Conservation (phyloP, 2,888 invertebrate genomes). For the Tryphoninae sp. region DNA sequence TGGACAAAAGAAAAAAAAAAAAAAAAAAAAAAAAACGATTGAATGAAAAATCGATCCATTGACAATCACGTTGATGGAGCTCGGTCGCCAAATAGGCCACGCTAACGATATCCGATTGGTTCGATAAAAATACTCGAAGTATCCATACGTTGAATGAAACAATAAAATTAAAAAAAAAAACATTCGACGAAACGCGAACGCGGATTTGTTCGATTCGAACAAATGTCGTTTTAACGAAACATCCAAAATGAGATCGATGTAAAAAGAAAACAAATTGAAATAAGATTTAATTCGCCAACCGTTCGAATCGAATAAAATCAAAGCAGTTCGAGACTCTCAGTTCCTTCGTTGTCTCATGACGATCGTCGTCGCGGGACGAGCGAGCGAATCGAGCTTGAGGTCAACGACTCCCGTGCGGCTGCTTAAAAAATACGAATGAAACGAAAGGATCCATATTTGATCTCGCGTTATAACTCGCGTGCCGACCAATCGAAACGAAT, state of each 20-base stretch:
- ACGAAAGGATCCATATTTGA: slow-evolving; percentile 23
- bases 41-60: slow-evolving; percentile 30
- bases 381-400: slow-evolving; percentile 24
- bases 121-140: background rate
- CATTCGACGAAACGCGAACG: background rate
- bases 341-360: background rate
- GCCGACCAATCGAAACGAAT: slow-evolving; percentile 42
- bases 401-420: slow-evolving; percentile 35
- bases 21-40: slow-evolving; percentile 3
- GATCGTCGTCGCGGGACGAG: background rate
- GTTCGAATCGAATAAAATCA: background rate
- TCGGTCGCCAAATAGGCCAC: slow-evolving; percentile 9
- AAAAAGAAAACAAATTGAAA: too few relatives aligned
- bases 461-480: slow-evolving; percentile 19
- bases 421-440: slow-evolving; percentile 20
- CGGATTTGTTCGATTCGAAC: background rate
- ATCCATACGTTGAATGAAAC: background rate
- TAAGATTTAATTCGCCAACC: background rate
- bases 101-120: background rate
- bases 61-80: background rate
- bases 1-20: too few relatives aligned
- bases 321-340: background rate
- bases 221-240: background rate
- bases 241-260: too few relatives aligned
- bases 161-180: background rate